These are phyloP conservation scores for Acropternis orthonyx DNA, from an alignment of 2,797 vertebrate genomes.

Conservation along the genomic window DNA sequence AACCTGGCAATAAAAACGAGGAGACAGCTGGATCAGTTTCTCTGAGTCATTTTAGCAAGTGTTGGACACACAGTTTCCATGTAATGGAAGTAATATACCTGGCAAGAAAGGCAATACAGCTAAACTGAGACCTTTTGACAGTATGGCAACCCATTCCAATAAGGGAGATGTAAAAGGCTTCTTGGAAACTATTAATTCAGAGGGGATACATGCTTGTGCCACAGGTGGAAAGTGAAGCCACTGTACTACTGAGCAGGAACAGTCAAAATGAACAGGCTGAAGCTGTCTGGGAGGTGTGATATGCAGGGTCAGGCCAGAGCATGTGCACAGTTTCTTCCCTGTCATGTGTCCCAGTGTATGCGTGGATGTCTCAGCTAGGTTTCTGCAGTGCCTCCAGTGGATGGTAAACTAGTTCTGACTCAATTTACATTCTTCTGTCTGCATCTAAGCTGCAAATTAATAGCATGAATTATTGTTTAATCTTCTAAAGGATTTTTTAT, in stretches of 20 bases:
- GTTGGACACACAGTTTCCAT: background rate
- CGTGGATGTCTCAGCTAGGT: background rate
- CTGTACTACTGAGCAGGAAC: background rate
- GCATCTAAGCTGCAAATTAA: background rate
- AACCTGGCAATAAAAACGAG: background rate
- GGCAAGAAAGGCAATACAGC: background rate
- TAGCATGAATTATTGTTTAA: background rate
- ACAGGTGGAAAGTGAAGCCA: background rate
- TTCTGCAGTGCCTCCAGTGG: background rate
- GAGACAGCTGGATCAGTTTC: background rate
- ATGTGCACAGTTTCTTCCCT: background rate
- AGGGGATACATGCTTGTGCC: background rate
- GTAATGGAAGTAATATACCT: background rate
- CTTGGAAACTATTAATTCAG: background rate
- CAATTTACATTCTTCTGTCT: fast-evolving
- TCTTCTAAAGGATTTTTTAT: background rate
- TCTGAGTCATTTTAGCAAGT: background rate
- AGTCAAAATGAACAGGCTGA: background rate
- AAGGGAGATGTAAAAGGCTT: background rate
- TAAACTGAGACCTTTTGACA: background rate
- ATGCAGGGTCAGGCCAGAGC: background rate
- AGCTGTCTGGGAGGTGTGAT: background rate
- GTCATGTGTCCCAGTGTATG: fast-evolving
- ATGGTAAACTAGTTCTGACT: background rate
- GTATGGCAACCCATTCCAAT: background rate